Percentiles rank a stretch among this genome's conserved stretches.
These are phyloP conservation scores for Trogon melanurus DNA, from an alignment of 2,113 vertebrate genomes.

Conservation along the genomic window DNA sequence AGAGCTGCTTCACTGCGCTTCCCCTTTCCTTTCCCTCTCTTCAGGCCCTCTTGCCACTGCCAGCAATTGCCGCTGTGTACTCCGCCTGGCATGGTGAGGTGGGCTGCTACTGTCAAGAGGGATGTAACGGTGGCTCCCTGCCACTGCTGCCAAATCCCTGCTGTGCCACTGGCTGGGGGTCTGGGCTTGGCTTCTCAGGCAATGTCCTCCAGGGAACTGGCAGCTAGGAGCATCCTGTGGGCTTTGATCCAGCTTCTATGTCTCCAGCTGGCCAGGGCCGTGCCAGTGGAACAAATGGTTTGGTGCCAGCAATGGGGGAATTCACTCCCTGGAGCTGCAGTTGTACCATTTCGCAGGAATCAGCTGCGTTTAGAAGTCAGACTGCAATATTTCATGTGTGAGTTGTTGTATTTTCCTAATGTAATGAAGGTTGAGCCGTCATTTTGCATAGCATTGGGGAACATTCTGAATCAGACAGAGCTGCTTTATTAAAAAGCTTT, in stretches of 20 bases:
- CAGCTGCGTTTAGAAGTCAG: not conserved
- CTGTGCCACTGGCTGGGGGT: not conserved
- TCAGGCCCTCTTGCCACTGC: not conserved
- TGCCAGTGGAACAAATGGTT: not conserved
- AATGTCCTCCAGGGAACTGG: not conserved
- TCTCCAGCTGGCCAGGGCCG: not conserved
- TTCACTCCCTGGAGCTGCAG: not conserved
- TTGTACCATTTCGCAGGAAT: not conserved
- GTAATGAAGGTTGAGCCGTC: not conserved
- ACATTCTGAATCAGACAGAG: not conserved
- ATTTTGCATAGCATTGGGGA: not conserved
- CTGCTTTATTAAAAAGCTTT: not conserved
- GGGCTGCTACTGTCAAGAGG: not conserved
- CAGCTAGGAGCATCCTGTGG: not conserved
- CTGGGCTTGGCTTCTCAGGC: not conserved
- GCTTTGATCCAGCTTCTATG: not conserved
- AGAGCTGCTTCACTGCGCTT: rapidly evolving
- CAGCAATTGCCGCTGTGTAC: rapidly evolving
- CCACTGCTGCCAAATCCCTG: not conserved
- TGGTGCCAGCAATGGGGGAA: not conserved
- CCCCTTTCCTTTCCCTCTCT: not conserved
- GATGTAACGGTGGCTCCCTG: not conserved
- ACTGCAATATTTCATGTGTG: not conserved
- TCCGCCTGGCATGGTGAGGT: not conserved
- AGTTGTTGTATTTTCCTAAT: not conserved